These are phyloP conservation scores for Siderastrea radians DNA, from an alignment of 92 coral and sea anemone species.

Conservation along the genomic window DNA sequence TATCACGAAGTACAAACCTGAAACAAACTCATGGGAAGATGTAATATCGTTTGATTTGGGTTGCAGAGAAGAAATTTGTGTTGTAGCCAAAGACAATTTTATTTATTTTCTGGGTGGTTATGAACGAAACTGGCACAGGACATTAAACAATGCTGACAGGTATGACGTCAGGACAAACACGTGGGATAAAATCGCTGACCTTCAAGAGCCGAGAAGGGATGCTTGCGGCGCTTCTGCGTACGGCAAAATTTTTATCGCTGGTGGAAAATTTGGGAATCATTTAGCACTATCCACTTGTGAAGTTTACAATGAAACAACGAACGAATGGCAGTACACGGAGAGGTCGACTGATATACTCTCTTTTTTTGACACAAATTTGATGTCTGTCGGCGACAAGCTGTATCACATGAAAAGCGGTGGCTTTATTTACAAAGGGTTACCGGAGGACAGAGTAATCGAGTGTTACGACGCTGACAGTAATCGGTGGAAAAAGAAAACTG, in stretches of 20 bases:
- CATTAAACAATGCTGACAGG: neutral
- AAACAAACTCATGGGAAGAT: neutral
- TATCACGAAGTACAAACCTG: neutral
- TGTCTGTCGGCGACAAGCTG: too few species aligned
- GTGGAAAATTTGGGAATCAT: too few species aligned
- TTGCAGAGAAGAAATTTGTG: neutral
- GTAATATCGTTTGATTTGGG: neutral
- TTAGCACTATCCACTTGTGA: neutral
- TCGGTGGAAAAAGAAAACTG: too few species aligned
- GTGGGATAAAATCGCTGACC: neutral
- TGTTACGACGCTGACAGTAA: too few species aligned
- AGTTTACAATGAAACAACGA: neutral
- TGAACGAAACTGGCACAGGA: neutral
- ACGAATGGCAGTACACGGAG: neutral
- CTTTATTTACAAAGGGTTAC: too few species aligned
- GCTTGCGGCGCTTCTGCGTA: neutral
- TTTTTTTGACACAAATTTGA: too few species aligned
- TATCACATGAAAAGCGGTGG: too few species aligned
- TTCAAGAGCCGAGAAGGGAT: neutral
- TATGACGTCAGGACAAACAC: neutral
- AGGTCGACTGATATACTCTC: too few species aligned
- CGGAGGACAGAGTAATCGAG: too few species aligned
- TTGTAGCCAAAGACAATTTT: neutral
- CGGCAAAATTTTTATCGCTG: neutral
- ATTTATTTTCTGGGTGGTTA: neutral